Evolutionary conservation across 2,888 invertebrate species (phyloP).

Genomic region (Epinotia demarniana): DNA sequence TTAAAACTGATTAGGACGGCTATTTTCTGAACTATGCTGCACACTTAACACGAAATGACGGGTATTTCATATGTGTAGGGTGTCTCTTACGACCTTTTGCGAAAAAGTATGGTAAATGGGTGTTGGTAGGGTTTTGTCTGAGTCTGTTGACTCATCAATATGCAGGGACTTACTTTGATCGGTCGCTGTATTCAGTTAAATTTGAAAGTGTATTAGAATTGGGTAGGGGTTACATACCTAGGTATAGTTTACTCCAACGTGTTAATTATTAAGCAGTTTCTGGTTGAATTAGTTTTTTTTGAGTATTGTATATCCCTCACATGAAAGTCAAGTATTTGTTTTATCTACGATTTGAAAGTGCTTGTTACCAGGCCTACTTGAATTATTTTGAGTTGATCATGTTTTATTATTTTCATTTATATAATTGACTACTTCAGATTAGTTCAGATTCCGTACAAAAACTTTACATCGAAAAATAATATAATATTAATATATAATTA

Average conservation of each 20-base stretch:
- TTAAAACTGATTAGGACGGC: background rate
- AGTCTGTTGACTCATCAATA: slow-evolving; percentile 17
- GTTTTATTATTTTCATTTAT: no score
- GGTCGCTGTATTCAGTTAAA: slow-evolving; percentile 5
- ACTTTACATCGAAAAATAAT: no score
- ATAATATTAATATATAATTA: no score
- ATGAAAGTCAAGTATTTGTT: no score
- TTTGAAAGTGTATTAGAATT: background rate
- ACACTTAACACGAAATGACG: background rate
- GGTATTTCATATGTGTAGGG: background rate
- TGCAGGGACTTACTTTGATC: slow-evolving; percentile 19
- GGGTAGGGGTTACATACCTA: background rate
- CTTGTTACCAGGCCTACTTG: no score
- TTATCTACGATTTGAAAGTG: no score
- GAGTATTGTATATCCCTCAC: no score
- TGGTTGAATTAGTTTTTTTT: no score
- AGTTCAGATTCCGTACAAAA: no score
- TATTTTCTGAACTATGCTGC: background rate
- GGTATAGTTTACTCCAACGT: background rate
- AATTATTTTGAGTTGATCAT: no score
- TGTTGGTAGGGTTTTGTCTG: background rate
- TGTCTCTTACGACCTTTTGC: background rate
- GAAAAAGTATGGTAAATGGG: slow-evolving; percentile 16
- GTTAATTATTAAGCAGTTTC: background rate
- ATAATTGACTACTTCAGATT: no score